phyloP scores from a whole-genome alignment of 1,140 invertebrate species.

The Tetramorium alpestre region DNA sequence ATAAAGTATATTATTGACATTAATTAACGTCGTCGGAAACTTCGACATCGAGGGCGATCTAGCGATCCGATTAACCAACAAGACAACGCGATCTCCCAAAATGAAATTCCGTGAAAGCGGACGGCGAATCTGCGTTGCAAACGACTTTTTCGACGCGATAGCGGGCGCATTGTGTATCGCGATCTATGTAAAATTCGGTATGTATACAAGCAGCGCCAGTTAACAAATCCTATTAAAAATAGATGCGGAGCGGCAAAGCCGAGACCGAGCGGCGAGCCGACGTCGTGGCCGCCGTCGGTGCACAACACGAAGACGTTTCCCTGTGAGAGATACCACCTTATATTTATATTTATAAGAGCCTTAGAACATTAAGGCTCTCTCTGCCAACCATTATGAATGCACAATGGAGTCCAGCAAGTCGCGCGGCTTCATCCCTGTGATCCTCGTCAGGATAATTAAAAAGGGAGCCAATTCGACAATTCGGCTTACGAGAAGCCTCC shows the following conservation, averaged over 20 bases:
- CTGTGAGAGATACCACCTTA: slow-evolving; percentile 52
- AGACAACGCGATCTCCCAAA: not conserved
- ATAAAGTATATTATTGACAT: too few relatives aligned
- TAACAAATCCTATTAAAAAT: slow-evolving; percentile 76
- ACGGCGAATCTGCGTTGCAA: not conserved
- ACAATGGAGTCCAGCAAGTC: slow-evolving; percentile 58
- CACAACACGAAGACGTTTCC: slow-evolving; percentile 37
- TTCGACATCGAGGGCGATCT: not conserved
- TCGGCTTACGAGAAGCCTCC: slow-evolving; percentile 35
- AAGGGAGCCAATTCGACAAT: slow-evolving; percentile 63
- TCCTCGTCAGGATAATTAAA: slow-evolving; percentile 65
- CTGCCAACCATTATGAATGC: slow-evolving; percentile 67
- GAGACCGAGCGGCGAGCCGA: slow-evolving; percentile 11
- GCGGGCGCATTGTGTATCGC: not conserved
- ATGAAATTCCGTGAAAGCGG: not conserved
- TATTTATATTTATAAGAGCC: slow-evolving; percentile 74
- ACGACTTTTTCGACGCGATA: not conserved
- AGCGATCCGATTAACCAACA: not conserved
- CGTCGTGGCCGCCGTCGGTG: slow-evolving; percentile 14
- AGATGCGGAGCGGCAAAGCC: slow-evolving; percentile 29
- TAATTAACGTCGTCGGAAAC: not conserved
- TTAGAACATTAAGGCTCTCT: slow-evolving; percentile 72
- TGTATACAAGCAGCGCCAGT: slow-evolving; percentile 14
- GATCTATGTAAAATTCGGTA: slow-evolving; percentile 26
- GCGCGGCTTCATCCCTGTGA: slow-evolving; percentile 47